A percentile compares a stretch with the other conserved stretches of the same genome.
phyloP scores from a whole-genome alignment of 2,888 invertebrate genomes.

The Belgica antarctica region DNA sequence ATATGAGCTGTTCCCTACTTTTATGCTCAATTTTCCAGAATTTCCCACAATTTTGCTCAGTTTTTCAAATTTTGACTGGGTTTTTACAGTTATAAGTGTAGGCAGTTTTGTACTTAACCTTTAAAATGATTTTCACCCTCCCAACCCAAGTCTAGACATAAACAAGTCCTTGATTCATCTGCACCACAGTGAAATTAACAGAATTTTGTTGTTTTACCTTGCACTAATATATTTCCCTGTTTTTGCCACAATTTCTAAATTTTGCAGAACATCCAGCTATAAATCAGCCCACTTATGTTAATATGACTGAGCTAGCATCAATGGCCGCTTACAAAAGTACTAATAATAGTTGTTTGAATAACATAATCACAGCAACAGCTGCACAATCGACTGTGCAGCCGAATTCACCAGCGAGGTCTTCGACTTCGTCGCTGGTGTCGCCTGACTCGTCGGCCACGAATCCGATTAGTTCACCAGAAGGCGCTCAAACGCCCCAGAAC shows the following conservation, averaged over 20 bases:
- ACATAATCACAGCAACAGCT: conserved; percentile 60
- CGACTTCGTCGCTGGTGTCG: conserved; percentile 51
- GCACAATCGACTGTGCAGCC: conserved; percentile 48
- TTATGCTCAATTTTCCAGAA: too few species aligned
- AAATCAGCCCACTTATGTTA: conserved; percentile 79
- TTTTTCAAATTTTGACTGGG: too few species aligned
- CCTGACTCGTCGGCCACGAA: conserved; percentile 48
- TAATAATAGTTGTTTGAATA: conserved; percentile 51
- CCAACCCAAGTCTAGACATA: not conserved
- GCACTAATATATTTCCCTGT: conserved; percentile 5
- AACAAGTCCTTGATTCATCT: too few species aligned
- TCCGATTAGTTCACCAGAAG: conserved; percentile 46
- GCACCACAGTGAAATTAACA: conserved; percentile 10
- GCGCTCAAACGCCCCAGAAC: conserved; percentile 46
- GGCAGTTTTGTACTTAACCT: too few species aligned
- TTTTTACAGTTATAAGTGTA: too few species aligned
- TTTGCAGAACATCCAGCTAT: conserved; percentile 46
- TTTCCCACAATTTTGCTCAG: too few species aligned
- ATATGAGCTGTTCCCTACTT: too few species aligned
- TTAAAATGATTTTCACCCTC: too few species aligned
- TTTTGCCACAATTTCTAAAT: not conserved
- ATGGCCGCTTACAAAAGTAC: conserved; percentile 74
- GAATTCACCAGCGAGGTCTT: conserved; percentile 45
- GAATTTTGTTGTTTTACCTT: conserved; percentile 44
- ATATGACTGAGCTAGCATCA: conserved; percentile 84